Conservation (phyloP, 2,113 vertebrate genomes). For the Archocentrus centrarchus region DNA sequence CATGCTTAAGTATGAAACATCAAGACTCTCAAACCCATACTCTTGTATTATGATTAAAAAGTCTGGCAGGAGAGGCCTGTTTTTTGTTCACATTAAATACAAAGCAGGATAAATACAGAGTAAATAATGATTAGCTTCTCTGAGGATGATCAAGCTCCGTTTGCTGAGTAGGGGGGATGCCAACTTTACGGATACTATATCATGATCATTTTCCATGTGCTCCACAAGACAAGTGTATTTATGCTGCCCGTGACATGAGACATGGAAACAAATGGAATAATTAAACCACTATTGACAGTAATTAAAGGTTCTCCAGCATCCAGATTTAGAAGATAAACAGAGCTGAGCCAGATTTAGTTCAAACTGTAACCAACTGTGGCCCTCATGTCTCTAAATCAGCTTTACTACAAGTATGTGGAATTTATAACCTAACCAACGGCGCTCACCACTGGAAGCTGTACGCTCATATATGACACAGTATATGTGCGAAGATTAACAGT, state of each 20-base stretch:
- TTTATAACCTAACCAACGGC: conserved; percentile 30
- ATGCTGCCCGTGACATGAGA: conserved; percentile 45
- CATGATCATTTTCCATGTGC: conserved; percentile 47
- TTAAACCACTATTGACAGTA: conserved; percentile 73
- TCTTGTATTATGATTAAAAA: conserved; percentile 35
- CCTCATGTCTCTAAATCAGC: conserved; percentile 53
- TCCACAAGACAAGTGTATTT: conserved; percentile 54
- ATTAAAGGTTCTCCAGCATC: conserved; percentile 69
- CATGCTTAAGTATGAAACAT: conserved; percentile 52
- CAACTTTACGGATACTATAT: conserved; percentile 32
- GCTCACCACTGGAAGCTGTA: conserved; percentile 12
- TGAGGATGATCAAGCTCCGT: conserved; percentile 29
- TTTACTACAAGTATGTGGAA: conserved; percentile 41
- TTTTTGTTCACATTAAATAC: conserved; percentile 15
- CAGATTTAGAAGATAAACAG: conserved; percentile 68
- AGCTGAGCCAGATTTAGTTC: conserved; percentile 49
- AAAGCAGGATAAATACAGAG: conserved; percentile 17
- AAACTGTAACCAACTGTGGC: conserved; percentile 33
- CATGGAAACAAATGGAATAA: conserved; percentile 74
- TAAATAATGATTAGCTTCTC: conserved; percentile 7
- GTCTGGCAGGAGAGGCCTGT: conserved; percentile 7
- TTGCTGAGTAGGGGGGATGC: conserved; percentile 8
- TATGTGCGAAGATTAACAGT: conserved; percentile 16
- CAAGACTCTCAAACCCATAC: conserved; percentile 14
- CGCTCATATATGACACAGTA: not conserved